Base-by-base conservation (phyloP, 2,888 invertebrate species). In the Acanthosoma haemorrhoidale region DNA sequence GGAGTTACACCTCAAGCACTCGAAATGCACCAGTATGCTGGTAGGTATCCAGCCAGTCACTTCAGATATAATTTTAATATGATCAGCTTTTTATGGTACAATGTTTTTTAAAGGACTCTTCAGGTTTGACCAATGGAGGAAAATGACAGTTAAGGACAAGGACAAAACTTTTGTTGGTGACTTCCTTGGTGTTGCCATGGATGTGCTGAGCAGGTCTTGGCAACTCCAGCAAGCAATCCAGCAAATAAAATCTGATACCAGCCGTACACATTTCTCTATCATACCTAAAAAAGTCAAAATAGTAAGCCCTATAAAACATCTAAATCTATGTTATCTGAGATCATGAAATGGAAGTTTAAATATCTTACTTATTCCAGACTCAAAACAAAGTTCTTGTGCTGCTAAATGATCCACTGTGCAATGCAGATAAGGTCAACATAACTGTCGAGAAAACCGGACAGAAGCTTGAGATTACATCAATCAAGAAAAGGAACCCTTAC, bases 131-230 rank as follows among this genome's bases (percentile, higher is more conserved):
- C 87, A 88, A 77, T 94, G 93, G 93, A 87, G 88, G 71, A 88
- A 90, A 78, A 88, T 91, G 82, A 85, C 84, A 57, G 84, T 84
- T 1, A 87, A 89, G 61, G 92, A 92, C 77, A 90, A 92, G 78
- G 93, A 93, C 79, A 89, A 90, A 67, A 87, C 88, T 0, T 91
- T 92, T 78, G 91, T 92, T 36, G 90, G 90, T 74, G 90, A 91
- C 73, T 90, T 93, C 77, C 82, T 94, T n/a, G 88, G 89, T 0
- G 88, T 90, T 6, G 91, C 92, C 0, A 89, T 92, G 73, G 87
- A 88, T 21, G 91, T 91, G 73, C 82, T 92, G 31, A 87, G 90
- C 13, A 79, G 79, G 71, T 81, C 82, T 41, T 80, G 80, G 79
- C 82, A 81, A 72, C 80, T 81, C 72, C 81, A 81, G 74, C 80